These are phyloP conservation scores for Biston betularia DNA, from an alignment of 2,888 invertebrate species.

Conservation along the genomic window DNA sequence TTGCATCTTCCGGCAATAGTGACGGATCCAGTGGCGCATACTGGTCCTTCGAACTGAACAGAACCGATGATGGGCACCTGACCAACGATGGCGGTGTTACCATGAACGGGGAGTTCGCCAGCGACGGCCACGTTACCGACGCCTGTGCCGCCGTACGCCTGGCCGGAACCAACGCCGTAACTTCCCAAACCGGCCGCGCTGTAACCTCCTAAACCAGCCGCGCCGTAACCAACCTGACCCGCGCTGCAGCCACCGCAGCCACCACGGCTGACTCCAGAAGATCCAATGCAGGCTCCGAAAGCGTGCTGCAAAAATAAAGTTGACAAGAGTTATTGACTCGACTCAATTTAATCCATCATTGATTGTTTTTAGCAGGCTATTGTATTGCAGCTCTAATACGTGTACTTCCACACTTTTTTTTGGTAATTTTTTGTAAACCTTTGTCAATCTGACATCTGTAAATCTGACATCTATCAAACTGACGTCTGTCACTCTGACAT, in stretches of 20 bases:
- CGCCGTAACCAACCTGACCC: slow-evolving; percentile 3
- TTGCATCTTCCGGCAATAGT: slow-evolving; percentile 52
- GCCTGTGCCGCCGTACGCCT: slow-evolving; percentile 45
- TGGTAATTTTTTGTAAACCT: too few relatives aligned
- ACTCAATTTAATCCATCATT: too few relatives aligned
- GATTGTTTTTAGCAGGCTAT: too few relatives aligned
- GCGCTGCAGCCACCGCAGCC: neutral
- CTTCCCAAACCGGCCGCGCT: neutral
- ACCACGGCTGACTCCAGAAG: neutral
- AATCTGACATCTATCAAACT: too few relatives aligned
- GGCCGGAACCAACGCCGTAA: neutral
- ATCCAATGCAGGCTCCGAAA: slow-evolving; percentile 13
- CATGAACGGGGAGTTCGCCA: slow-evolving; percentile 50
- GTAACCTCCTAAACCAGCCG: neutral
- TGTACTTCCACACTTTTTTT: too few relatives aligned
- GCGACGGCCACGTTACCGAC: slow-evolving; percentile 47
- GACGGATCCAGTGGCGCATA: slow-evolving; percentile 53
- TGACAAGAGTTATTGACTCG: too few relatives aligned
- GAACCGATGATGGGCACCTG: slow-evolving; percentile 57
- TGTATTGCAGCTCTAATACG: too few relatives aligned
- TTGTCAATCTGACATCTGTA: too few relatives aligned
- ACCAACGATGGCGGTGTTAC: slow-evolving; percentile 51
- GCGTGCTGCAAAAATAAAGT: neutral
- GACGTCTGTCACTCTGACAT: too few relatives aligned
- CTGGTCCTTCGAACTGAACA: slow-evolving; percentile 52